Evolutionary conservation across 2,113 vertebrate species (phyloP), one percentile per base, ranked within the genome.

Genomic region (Piaya cayana): DNA sequence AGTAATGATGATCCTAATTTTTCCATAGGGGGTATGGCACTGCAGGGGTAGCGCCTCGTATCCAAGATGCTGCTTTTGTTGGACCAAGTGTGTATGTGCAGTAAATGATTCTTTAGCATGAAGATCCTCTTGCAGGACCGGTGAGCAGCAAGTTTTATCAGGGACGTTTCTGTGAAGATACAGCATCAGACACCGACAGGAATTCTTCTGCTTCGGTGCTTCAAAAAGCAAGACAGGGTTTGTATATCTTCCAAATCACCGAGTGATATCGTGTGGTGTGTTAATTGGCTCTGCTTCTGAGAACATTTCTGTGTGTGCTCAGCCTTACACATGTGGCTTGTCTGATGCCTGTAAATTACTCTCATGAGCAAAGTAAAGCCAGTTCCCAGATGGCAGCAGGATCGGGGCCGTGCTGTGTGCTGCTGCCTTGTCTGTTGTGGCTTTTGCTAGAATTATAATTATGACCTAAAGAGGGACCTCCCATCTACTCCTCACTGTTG

Each of bases 231-330:
- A 91, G 87, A 72, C 16, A 18, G 81, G 67, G 76, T 93, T 71
- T 94, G 79, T 81, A 4, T 64, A 19, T 78, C 80, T 96, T 90
- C 93, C 86, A 92, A 92, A 86, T 94, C 76, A 67, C 94, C 75
- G 85, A 67, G n/a, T 68, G 94, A 30, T 92, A 60, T 81, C 81
- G 95, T 29, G 30, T 88, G 90, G 85, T 78, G 79, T 94, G 94
- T 92, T 94, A 95, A 96, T 90, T 92, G 96, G 93, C 93, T 90
- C 85, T 52, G 76, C 90, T 94, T 88, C 93, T 93, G 92, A 93
- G 93, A 90, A 96, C 79, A 68, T 63, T 96, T 86, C 37, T 85
- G 60, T 39, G 76, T 90, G 42, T 86, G 92, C 76, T 96, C 86
- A 90, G 88, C 79, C 82, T 92, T 77, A 92, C 81, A 88, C 92